These are phyloP conservation scores for Phocides pigmalion DNA, from an alignment of 1,140 invertebrate species.

Conservation along the genomic window DNA sequence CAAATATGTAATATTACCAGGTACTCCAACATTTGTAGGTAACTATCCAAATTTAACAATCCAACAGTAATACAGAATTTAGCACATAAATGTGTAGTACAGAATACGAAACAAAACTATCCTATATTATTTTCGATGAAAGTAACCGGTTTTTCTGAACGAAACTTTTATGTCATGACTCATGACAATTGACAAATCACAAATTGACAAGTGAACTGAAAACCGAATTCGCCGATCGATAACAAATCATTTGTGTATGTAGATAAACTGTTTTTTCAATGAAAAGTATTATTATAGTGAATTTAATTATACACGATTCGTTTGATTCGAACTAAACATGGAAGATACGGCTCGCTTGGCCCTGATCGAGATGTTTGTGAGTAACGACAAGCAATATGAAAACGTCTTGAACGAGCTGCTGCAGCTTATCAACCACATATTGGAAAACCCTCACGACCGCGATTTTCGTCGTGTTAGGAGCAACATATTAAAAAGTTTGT, in stretches of 20 bases:
- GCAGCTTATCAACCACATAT: slow-evolving; percentile 56
- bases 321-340: slow-evolving; percentile 50
- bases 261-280: not conserved
- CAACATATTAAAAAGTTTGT: slow-evolving; percentile 47
- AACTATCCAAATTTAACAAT: too few species aligned
- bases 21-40: too few species aligned
- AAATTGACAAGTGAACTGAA: not conserved
- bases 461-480: slow-evolving; percentile 53
- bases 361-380: slow-evolving; percentile 53
- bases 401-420: slow-evolving; percentile 62
- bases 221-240: not conserved
- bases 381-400: slow-evolving; percentile 50
- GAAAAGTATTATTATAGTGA: not conserved
- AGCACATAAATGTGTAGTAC: too few species aligned
- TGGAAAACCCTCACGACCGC: slow-evolving; percentile 65
- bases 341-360: slow-evolving; percentile 72
- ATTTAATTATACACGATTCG: not conserved
- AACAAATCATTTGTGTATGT: not conserved
- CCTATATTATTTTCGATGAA: too few species aligned
- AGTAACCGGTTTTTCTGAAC: not conserved
- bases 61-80: too few species aligned
- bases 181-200: too few species aligned
- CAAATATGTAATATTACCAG: too few species aligned
- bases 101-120: too few species aligned
- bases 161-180: not conserved